phyloP scores from a whole-genome alignment of 2,888 invertebrate species.

The Theretra japonica region DNA sequence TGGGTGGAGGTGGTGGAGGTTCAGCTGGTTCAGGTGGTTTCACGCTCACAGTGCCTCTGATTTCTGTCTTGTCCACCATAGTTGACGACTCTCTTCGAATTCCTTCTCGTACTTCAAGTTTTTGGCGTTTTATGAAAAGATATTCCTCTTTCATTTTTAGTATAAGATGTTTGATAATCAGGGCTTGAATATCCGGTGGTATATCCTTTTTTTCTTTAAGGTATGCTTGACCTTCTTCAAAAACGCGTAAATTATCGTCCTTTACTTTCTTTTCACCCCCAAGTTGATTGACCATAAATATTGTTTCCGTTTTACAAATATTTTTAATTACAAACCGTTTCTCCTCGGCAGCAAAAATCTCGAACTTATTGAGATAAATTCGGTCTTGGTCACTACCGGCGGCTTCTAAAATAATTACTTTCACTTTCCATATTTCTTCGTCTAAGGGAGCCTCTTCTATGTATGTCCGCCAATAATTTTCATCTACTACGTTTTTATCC shows the following conservation, averaged over 20 bases:
- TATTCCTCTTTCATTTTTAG: conserved; percentile 78
- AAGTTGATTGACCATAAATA: conserved; percentile 79
- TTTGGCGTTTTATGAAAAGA: conserved; percentile 69
- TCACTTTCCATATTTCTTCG: conserved; percentile 67
- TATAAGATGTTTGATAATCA: conserved; percentile 75
- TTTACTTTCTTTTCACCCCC: conserved; percentile 75
- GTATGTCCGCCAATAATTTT: conserved; percentile 60
- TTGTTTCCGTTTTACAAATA: conserved; percentile 77
- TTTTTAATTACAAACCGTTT: conserved; percentile 77
- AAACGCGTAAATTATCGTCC: conserved; percentile 70
- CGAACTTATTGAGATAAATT: conserved; percentile 73
- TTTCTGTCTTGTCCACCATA: conserved; percentile 67
- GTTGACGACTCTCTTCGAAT: conserved; percentile 68
- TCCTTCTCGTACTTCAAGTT: conserved; percentile 68
- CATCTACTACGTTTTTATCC: conserved; percentile 52
- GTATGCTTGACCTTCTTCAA: conserved; percentile 73
- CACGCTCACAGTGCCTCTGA: conserved; percentile 63
- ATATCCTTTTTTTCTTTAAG: conserved; percentile 74
- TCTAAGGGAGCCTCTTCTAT: conserved; percentile 66
- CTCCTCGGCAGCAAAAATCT: conserved; percentile 68
- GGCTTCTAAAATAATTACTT: conserved; percentile 72
- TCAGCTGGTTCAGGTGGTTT: conserved; percentile 47
- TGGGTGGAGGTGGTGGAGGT: conserved; percentile 43
- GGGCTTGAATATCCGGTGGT: conserved; percentile 70
- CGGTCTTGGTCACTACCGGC: conserved; percentile 75